Base-by-base conservation (phyloP, 2,888 invertebrate species). In the Idaea biselata region DNA sequence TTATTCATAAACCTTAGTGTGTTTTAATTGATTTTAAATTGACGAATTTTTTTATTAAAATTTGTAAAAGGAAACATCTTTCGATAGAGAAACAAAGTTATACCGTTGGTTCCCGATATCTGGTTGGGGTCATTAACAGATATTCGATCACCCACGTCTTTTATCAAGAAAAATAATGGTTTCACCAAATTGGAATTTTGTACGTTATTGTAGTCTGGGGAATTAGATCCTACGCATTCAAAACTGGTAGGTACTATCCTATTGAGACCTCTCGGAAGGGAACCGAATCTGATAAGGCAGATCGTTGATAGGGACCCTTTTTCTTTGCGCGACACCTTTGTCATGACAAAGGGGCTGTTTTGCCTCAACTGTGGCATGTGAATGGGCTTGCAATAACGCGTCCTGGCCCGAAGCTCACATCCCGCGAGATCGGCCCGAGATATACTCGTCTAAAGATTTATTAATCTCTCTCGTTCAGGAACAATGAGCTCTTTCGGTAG, bases 291-390 rank as follows among this genome's bases (percentile, higher is more conserved):
- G 91, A 92, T 91, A 92, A 92, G 89, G 88, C 71, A 86, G 90
- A 91, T 91, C 88, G 87, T 82, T 84, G 91, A 92, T 92, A 91
- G 85, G 86, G 86, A 82, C 87, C 89, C 88, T 90, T 91, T 91
- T 91, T 90, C 91, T 91, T 91, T 86, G 82, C 87, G 84, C 90
- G 91, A 91, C 91, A 92, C 91, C 91, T 92, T 92, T 91, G 91
- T 91, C 90, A 91, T 88, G 84, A 92, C 91, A 92, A 92, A 91
- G 82, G 86, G 85, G 81, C 89, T 91, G 90, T 91, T 90, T 89
- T 88, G 89, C 85, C 87, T 88, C 83, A 84, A 83, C 86, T 81
- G 83, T 91, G 91, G 91, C 91, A 89, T 90, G 86, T 92, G 91
- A 92, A 92, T 91, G 84, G 91, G 87, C 88, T 86, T 84, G 90